Evolutionary conservation across 1,140 invertebrate species (phyloP).

Genomic region (Drosophila varians): DNA sequence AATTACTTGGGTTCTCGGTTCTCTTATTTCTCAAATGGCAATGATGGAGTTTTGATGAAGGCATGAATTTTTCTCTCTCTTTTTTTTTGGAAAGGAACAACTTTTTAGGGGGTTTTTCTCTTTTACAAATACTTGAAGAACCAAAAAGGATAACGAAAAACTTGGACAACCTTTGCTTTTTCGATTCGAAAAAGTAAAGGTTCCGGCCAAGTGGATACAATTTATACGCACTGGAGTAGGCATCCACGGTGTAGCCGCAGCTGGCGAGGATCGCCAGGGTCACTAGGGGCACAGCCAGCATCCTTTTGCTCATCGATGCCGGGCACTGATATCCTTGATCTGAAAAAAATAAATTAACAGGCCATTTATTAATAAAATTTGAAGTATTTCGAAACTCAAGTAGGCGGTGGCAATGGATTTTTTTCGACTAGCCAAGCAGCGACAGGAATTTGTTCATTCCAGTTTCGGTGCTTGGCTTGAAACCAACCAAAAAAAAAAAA

Average conservation of each 20-base stretch:
- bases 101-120: neutral
- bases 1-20: conserved; percentile 6
- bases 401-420: neutral
- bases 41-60: conserved; percentile 49
- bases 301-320: conserved; percentile 44
- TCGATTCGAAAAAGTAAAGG: neutral
- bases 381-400: neutral
- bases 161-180: neutral
- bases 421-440: neutral
- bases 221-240: conserved; percentile 82
- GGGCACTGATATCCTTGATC: conserved; percentile 35
- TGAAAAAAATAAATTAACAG: conserved; percentile 11
- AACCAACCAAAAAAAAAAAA: neutral
- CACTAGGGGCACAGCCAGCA: conserved; percentile 41
- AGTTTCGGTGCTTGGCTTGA: neutral
- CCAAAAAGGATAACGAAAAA: neutral
- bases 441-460: neutral
- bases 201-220: too few species aligned
- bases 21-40: conserved; percentile 24
- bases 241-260: conserved; percentile 62
- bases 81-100: neutral
- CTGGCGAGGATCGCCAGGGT: conserved; percentile 41
- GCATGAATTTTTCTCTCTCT: conserved; percentile 39
- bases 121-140: neutral
- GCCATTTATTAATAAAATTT: too few species aligned